Evolutionary conservation across 1,140 invertebrate species (phyloP).

Genomic region (Atta texana): DNA sequence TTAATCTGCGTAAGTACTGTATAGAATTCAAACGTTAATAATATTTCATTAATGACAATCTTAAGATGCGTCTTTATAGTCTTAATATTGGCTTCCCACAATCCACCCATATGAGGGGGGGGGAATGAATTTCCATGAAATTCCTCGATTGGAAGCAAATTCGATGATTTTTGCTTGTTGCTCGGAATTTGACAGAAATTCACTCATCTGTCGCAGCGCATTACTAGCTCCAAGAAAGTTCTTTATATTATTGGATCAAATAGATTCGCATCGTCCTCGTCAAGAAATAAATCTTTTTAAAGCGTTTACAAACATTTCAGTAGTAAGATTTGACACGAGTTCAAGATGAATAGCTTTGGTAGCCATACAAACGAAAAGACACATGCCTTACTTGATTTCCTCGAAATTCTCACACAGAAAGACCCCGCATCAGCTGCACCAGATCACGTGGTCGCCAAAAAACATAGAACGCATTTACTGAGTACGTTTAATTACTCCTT

Average conservation of each 20-base stretch:
- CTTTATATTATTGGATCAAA: background rate
- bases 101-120: background rate
- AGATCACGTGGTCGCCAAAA: background rate
- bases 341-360: background rate
- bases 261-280: background rate
- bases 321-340: background rate
- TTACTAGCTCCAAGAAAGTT: background rate
- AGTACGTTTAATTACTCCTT: background rate
- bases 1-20: background rate
- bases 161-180: background rate
- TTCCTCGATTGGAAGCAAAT: background rate
- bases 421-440: background rate
- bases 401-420: background rate
- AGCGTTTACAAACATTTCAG: background rate
- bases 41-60: background rate
- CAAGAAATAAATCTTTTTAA: background rate
- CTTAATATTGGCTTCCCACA: background rate
- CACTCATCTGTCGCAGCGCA: background rate
- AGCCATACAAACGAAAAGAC: background rate
- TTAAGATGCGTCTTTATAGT: background rate
- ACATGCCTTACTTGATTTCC: background rate
- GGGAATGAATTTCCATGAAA: background rate
- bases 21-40: background rate
- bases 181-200: background rate
- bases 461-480: background rate